Conservation (phyloP, 2,113 vertebrate species). For the Zingel zingel region DNA sequence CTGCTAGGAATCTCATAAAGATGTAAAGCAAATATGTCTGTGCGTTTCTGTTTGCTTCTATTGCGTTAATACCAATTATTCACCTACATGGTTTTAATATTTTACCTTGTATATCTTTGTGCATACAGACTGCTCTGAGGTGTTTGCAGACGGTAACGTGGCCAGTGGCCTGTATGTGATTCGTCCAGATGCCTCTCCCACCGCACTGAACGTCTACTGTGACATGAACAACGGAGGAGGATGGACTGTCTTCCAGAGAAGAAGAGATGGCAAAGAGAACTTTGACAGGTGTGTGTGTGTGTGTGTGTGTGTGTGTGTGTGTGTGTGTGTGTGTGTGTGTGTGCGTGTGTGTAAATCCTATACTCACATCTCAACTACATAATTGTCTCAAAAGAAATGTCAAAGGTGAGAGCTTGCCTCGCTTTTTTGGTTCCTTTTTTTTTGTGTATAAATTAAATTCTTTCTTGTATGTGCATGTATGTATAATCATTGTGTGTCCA, state of each 20-base stretch:
- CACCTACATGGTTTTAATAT: background rate
- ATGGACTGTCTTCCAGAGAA: constrained; percentile 94
- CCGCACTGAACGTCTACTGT: constrained; percentile 80
- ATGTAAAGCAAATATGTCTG: background rate
- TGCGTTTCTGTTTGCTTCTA: background rate
- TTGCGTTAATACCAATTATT: background rate
- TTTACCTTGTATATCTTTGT: background rate
- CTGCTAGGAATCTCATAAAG: background rate
- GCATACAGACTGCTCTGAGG: constrained; percentile 71
- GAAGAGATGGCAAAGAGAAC: constrained; percentile 88
- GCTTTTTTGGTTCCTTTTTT: too few relatives aligned
- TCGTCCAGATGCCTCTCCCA: constrained; percentile 83
- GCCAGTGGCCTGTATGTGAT: constrained; percentile 89
- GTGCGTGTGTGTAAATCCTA: too few relatives aligned
- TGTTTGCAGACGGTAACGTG: constrained; percentile 83
- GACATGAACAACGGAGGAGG: constrained; percentile 93
- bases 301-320: background rate
- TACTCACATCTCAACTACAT: too few relatives aligned
- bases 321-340: too few relatives aligned
- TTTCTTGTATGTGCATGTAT: too few relatives aligned
- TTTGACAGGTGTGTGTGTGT: constrained; percentile 86
- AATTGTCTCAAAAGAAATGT: too few relatives aligned
- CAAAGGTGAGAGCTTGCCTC: too few relatives aligned
- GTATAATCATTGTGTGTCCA: constrained; percentile 12
- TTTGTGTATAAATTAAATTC: too few relatives aligned